Evolutionary conservation across 2,113 vertebrate species (phyloP), one percentile per base, ranked within the genome.

Genomic region (Leptocoma aspasia): DNA sequence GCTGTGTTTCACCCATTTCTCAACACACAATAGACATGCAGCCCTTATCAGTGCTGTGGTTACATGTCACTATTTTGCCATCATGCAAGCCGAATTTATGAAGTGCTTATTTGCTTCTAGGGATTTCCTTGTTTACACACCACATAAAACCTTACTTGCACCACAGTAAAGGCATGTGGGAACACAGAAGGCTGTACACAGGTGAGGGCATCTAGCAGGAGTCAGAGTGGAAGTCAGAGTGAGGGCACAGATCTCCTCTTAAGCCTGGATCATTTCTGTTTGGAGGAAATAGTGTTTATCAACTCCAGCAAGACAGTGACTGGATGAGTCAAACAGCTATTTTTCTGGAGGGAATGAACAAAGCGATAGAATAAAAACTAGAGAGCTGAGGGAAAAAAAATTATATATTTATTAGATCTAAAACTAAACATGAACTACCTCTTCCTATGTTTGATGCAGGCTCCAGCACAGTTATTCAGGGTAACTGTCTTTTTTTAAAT

Each of bases 91-190:
- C 15, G 22, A 92, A 56, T 52, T 68, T 92, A 6, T 90, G 61
- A 92, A 93, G 52, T 35, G 27, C 8, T 90, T 13, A 78, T 68
- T 47, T 73, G 56, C 76, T 96, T 90, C 69, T 65, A 94, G 88
- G 94, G 86, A 86, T 96, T 95, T 96, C 85, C 79, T 93, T 93
- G 44, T 89, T 90, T 90, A 64, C 73, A 53, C 44, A 71, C n/a
- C 26, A 27, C 37, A 27, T 42, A 86, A 92, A 96, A 75, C 24
- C 49, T 71, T 50, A 31, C 39, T 69, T 90, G 57, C 61, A 26
- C 82, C 76, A 61, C 1, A 8, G 35, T 14, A 30, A 81, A 84
- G 72, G 57, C 13, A 1, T n/a, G 75, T 57, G 47, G 80, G 52
- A 75, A 19, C 60, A 73, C 3, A 3, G 88, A 83, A 93, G 47